Conservation (phyloP, 1,140 invertebrate genomes). For the Teleogryllus occipitalis region DNA sequence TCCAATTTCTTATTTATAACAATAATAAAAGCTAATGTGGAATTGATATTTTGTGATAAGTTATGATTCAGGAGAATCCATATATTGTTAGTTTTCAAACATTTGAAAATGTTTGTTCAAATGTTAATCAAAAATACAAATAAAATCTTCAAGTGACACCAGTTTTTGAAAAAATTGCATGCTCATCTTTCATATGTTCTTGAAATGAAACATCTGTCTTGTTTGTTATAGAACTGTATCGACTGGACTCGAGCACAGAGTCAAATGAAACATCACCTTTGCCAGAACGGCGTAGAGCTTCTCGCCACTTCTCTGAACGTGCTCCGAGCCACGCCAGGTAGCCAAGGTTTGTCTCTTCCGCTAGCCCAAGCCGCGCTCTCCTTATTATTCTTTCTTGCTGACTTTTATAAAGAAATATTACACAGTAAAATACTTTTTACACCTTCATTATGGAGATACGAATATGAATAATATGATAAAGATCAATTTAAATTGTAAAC, state of each 20-base stretch:
- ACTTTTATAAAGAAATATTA: too few species aligned
- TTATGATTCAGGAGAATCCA: too few species aligned
- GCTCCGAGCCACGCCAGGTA: constrained; percentile 11
- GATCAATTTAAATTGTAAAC: not conserved
- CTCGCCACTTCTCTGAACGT: not conserved
- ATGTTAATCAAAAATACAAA: too few species aligned
- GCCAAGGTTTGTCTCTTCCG: constrained; percentile 14
- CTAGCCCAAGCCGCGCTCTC: not conserved
- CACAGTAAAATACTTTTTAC: not conserved
- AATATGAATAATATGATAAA: not conserved
- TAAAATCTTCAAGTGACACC: too few species aligned
- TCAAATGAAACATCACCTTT: constrained; percentile 15
- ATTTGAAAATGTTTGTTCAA: too few species aligned
- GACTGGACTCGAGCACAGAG: constrained; percentile 12
- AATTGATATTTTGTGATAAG: too few species aligned
- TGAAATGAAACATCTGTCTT: not conserved
- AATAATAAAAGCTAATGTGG: too few species aligned
- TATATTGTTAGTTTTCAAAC: too few species aligned
- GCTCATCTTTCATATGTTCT: not conserved
- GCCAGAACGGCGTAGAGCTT: constrained; percentile 6
- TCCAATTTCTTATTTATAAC: too few species aligned
- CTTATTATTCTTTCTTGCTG: too few species aligned
- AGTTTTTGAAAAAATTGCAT: not conserved
- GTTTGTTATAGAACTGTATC: constrained; percentile 11
- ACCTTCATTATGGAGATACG: not conserved